Base-by-base conservation (phyloP, 1,140 invertebrate genomes). In the Mesaphorura yosii region DNA sequence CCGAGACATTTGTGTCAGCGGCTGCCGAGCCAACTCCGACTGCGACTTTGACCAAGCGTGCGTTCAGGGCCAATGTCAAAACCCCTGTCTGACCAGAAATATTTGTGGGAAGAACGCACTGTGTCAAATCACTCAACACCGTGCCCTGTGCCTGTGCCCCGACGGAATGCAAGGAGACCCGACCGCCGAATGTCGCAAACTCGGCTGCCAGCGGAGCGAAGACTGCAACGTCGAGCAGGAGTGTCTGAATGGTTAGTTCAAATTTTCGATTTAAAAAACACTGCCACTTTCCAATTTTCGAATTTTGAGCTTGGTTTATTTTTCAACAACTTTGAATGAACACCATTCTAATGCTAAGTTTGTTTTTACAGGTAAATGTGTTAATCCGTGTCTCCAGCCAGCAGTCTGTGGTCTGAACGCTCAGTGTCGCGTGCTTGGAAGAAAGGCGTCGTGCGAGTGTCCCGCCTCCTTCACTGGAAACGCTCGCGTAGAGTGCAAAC, bases 391-490 rank as follows among this genome's bases (percentile, higher is more conserved):
- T 65, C 62, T 83, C 22, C 79, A 83, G 61, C 73, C 77, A 40
- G 78, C 76, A 12, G 77, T 78, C 2, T 93, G 88, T 65, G 88
- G 88, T 10, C 28, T 17, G 14, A 90, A 91, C 69, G 86, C 88
- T 0, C 83, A 88, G 59, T 93, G 89, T 64, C 76, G 80, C n/a
- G 81, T 88, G 1, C 72, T 83, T 2, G 76, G 83, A 51, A 75
- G 83, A 59, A 72, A 75, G 58, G 79, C 86, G 0, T 78, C 85
- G 59, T 92, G 88, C 68, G 79, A 81, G 0, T 93, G 88, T 67
- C 84, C 87, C 15, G 82, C 83, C 12, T 84, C 84, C 51, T 88
- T 84, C 66, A 77, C 81, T 59, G 88, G 88, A 51, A 89, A 90
- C 71, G 82, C 88, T 0, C 39, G 6, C 6, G 23, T 15, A 3